Base-by-base conservation (phyloP, 1,140 invertebrate genomes). In the Sweltsa coloradensis region DNA sequence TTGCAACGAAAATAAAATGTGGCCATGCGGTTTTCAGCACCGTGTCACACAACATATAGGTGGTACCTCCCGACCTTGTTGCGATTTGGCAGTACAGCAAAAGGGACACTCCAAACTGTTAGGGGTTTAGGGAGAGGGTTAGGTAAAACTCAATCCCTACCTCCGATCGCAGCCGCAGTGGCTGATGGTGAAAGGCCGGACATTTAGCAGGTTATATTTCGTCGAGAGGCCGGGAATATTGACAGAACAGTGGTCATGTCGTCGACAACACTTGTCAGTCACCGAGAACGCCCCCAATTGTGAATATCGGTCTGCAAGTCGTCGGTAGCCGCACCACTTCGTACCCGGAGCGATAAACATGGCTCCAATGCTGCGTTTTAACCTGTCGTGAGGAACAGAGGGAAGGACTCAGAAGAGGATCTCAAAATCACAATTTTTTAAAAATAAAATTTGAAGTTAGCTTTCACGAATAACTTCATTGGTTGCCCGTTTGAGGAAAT, bases 161-260 rank as follows among this genome's bases (percentile, higher is more conserved):
- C 81, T 86, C 64, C 75, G 73, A 69, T 93, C 89, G 63, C 89
- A 92, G 41, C 68, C 70, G 65, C 89, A 93, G 59, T 89, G 83
- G 46, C 83, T 86, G n/a, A 91, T 65, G 5, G 86, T 90, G 66
- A 83, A 85, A 26, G 85, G 81, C 41, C 80, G 73, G 60, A 73
- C 78, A 71, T 92, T 92, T 73, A 85, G 84, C 49, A 81, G 69
- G 49, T 78, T 76, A 62, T 77, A 89, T 56, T 72, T 73, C 45
- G 70, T 72, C 14, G 72, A 72, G 58, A 89, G 76, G 13, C 73
- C 74, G 23, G 74, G 72, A 51, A 92, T 87, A 55, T 76, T 77
- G 49, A 68, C 43, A 60, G 76, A 66, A 58, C 81, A 81, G 54
- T 77, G 71, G 67, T 92, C 88, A 60, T 91, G 87, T 43, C 74